These are phyloP conservation scores for Conchocele bisecta DNA, from an alignment of 2,888 invertebrate genomes.

Conservation along the genomic window DNA sequence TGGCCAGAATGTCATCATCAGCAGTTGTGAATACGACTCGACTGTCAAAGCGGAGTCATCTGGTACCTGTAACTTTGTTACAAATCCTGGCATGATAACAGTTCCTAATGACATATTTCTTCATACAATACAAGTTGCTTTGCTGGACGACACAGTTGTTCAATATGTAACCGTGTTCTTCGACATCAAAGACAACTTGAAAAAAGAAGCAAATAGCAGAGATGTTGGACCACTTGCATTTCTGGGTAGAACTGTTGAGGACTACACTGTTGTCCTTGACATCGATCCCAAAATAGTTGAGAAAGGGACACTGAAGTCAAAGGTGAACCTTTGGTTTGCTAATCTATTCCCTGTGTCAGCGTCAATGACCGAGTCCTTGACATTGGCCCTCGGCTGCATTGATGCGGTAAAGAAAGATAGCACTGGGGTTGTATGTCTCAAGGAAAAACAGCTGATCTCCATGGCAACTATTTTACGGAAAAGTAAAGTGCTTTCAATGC, in stretches of 20 bases:
- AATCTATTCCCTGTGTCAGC: conserved; percentile 72
- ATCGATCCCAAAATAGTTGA: conserved; percentile 13
- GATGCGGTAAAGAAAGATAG: conserved; percentile 44
- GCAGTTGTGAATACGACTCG: conserved; percentile 76
- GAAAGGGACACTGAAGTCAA: conserved; percentile 9
- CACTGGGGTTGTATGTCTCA: conserved; percentile 26
- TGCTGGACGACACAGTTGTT: conserved; percentile 44
- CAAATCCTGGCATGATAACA: background rate
- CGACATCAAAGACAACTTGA: conserved; percentile 77
- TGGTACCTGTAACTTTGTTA: background rate
- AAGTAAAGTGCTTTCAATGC: conserved; percentile 73
- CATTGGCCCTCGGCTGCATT: conserved; percentile 56
- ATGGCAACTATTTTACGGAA: conserved; percentile 68
- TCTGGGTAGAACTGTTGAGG: conserved; percentile 58
- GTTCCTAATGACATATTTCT: conserved; percentile 71
- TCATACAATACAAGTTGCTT: conserved; percentile 77
- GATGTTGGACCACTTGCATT: conserved; percentile 62
- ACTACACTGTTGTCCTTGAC: conserved; percentile 27
- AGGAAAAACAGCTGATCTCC: conserved; percentile 51
- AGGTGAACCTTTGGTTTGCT: conserved; percentile 72
- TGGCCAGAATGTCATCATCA: conserved; percentile 78
- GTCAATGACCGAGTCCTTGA: conserved; percentile 73
- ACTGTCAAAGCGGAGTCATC: conserved; percentile 6
- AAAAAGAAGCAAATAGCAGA: conserved; percentile 61
- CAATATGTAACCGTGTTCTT: conserved; percentile 78